Percentiles rank a stretch among this genome's conserved stretches.
phyloP scores from a whole-genome alignment of 2,113 vertebrate genomes.

The Probosciger aterrimus region DNA sequence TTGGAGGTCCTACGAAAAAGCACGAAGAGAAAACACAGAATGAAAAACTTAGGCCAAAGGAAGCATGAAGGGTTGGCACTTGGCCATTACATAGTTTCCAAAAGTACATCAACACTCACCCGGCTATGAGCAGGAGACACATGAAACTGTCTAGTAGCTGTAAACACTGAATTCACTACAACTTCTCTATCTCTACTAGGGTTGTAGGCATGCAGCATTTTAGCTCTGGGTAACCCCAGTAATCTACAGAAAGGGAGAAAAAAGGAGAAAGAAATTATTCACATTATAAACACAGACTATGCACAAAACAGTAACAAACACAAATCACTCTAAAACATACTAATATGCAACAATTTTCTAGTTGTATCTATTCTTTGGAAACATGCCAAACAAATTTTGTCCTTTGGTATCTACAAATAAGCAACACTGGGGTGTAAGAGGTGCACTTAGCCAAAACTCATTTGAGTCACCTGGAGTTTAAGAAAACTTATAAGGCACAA shows the following conservation, averaged over 20 bases:
- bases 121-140: constrained; percentile 91
- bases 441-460: background rate
- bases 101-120: constrained; percentile 80
- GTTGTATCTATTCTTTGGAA: background rate
- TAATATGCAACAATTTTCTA: background rate
- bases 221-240: constrained; percentile 88
- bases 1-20: constrained; percentile 8
- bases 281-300: background rate
- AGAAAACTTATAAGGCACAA: background rate
- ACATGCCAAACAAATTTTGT: background rate
- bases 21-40: constrained; percentile 30
- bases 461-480: background rate
- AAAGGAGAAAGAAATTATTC: background rate
- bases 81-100: constrained; percentile 62
- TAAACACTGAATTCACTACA: constrained; percentile 92
- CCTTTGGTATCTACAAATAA: background rate
- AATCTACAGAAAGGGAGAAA: constrained; percentile 63
- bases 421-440: background rate
- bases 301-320: background rate
- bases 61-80: constrained; percentile 57
- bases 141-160: constrained; percentile 92
- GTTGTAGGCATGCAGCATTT: constrained; percentile 91
- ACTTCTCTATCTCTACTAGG: constrained; percentile 90
- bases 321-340: background rate
- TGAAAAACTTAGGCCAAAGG: constrained; percentile 49